Evolutionary conservation across 2,888 invertebrate species (phyloP), one percentile per base, ranked within the genome.

Genomic region (Nomada fucata): DNA sequence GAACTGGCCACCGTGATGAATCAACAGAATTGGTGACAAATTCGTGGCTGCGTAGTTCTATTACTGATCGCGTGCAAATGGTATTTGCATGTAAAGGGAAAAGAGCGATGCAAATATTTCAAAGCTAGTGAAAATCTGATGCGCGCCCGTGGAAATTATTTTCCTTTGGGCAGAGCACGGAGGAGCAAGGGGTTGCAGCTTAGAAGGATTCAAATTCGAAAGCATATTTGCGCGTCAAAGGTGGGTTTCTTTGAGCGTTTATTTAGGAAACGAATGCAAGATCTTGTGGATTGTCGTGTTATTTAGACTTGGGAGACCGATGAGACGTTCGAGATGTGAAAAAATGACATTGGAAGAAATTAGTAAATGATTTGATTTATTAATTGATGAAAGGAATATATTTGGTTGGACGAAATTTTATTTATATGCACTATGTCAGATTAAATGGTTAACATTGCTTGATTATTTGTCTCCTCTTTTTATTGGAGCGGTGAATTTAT

Each of bases 1-100:
- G 68, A 61, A 5, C 53, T 44, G 29, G 2, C 52, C 50, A 11
- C 67, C 36, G 71, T 55, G 53, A 80, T 80, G 72, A 80, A 80
- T 78, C 72, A 77, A 11, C 57, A 13, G 72, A 72, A 78, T 72
- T 77, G 67, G 71, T 44, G 61, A 71, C 23, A 59, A 71, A 76
- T 68, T 67, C 77, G 68, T 65, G 52, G 10, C 20, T n/a, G 70
- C 55, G 55, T 36, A 67, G 76, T 79, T 67, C 70, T 65, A 67
- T 76, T 61, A 76, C 67, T 64, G 76, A 79, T 79, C 44, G 47
- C 55, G 52, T 29, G 52, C 76, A 44, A 70, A 55, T 53, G 53
- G 57, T n/a, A 59, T n/a, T 20, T 26, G n/a, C 44, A 26, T 18
- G 23, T 23, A 44, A 53, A 53, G 23, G 71, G 23, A 52, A 42